A percentile compares a stretch with the other conserved stretches of the same genome.
These are phyloP conservation scores for Microtus montanus DNA, from an alignment of 2,113 vertebrate species.

Conservation along the genomic window DNA sequence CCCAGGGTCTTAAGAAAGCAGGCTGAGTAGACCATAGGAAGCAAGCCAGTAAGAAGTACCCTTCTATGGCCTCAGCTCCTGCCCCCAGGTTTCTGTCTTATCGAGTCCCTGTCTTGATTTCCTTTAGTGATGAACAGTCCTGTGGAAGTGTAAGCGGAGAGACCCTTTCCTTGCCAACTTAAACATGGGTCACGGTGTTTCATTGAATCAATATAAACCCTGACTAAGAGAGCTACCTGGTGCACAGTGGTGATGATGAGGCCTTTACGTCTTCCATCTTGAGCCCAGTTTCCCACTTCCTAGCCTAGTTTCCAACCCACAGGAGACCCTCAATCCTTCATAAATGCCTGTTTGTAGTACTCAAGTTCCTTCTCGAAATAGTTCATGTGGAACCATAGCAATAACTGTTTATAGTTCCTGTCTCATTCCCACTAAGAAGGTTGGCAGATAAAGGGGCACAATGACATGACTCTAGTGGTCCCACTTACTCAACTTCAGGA, in stretches of 20 bases:
- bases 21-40: background rate
- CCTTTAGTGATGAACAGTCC: background rate
- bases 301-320: background rate
- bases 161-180: background rate
- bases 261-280: fast-evolving
- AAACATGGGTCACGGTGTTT: background rate
- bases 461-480: background rate
- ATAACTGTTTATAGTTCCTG: background rate
- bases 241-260: fast-evolving
- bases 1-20: background rate
- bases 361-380: background rate
- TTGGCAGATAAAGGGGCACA: background rate
- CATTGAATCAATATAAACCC: background rate
- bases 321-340: too few species aligned
- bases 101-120: background rate
- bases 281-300: background rate
- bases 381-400: background rate
- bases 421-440: background rate
- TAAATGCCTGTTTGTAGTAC: background rate
- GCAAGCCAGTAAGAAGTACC: background rate
- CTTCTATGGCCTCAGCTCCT: background rate
- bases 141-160: background rate
- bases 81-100: background rate
- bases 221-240: background rate
- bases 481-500: background rate